Evolutionary conservation across 2,113 vertebrate genomes (phyloP).

Genomic region (Leuciscus idus): DNA sequence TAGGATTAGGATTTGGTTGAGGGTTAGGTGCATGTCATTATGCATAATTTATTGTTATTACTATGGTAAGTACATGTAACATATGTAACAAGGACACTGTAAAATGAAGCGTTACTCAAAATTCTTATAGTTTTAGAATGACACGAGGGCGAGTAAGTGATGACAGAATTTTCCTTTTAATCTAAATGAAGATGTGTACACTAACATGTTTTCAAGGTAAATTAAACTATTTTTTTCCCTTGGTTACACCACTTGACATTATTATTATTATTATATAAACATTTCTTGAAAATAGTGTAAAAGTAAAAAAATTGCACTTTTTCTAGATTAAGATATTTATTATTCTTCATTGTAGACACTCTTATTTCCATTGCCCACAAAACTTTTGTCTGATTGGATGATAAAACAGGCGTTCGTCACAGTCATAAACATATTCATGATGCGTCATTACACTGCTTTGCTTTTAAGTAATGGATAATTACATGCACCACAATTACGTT

Average conservation of each 20-base stretch:
- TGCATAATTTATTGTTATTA: too few species aligned
- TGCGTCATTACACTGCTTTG: neutral
- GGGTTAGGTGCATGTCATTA: too few species aligned
- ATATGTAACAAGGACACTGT: too few species aligned
- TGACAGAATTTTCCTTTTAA: too few species aligned
- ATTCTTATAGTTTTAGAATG: too few species aligned
- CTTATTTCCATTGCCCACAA: neutral
- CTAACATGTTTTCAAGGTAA: neutral
- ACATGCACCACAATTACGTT: neutral
- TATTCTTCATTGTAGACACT: neutral
- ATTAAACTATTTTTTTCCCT: neutral
- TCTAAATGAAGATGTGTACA: too few species aligned
- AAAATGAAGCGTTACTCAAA: too few species aligned
- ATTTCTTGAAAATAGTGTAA: too few species aligned
- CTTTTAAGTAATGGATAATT: slow-evolving; percentile 15
- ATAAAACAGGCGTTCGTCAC: neutral
- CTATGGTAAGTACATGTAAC: too few species aligned
- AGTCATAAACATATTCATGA: neutral
- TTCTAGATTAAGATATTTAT: neutral
- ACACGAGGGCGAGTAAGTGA: too few species aligned
- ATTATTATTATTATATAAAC: neutral
- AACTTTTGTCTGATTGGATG: neutral
- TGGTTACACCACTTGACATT: neutral
- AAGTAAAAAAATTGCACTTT: neutral
- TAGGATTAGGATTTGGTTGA: too few species aligned